Evolutionary conservation across 2,888 invertebrate genomes (phyloP).

Genomic region (Embidobia sp.): DNA sequence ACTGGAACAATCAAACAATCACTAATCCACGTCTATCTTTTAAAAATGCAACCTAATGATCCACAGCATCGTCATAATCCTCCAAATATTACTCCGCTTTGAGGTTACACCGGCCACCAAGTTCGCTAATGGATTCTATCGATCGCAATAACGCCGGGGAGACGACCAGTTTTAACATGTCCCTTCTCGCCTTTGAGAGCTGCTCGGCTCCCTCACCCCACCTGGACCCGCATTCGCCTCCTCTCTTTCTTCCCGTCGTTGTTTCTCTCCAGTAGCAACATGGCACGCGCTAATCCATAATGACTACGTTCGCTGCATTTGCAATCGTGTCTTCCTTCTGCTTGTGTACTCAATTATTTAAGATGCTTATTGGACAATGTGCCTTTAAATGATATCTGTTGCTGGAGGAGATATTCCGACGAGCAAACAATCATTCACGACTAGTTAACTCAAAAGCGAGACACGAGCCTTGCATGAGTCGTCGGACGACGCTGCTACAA

Average conservation of each 20-base stretch:
- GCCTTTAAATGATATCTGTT: conserved; percentile 29
- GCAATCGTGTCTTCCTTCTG: conserved; percentile 21
- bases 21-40: conserved; percentile 59
- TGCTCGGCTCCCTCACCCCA: conserved; percentile 17
- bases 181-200: conserved; percentile 53
- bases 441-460: too few relatives aligned
- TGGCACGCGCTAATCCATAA: conserved; percentile 57
- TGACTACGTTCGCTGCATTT: conserved; percentile 48
- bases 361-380: conserved; percentile 22
- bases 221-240: not conserved
- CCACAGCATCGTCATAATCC: conserved; percentile 50
- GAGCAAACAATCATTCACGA: too few relatives aligned
- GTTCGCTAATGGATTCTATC: conserved; percentile 45
- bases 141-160: conserved; percentile 47
- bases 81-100: conserved; percentile 37
- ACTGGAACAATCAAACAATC: conserved; percentile 56
- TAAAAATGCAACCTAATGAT: conserved; percentile 50
- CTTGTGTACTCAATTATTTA: conserved; percentile 42
- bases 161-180: conserved; percentile 56
- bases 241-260: conserved; percentile 31
- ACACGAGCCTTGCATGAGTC: too few relatives aligned
- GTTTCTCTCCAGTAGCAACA: conserved; percentile 27
- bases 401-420: conserved; percentile 4
- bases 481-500: too few relatives aligned
- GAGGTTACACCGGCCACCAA: conserved; percentile 29